These are phyloP conservation scores for Argyresthia goedartella DNA, from an alignment of 2,888 invertebrate species.

Conservation along the genomic window DNA sequence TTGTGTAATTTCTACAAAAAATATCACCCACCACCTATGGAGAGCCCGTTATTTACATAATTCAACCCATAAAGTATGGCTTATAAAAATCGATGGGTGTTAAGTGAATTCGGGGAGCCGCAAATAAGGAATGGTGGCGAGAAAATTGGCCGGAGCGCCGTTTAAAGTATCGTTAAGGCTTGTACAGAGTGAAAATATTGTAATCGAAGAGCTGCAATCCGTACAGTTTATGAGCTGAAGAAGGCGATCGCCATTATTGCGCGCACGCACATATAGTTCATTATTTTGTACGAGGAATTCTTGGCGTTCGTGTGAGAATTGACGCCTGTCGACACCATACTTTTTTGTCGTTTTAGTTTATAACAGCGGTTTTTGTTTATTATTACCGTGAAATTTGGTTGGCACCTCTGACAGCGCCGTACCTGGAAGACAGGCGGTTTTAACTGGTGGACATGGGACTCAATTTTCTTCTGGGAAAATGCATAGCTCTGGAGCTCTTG, in stretches of 20 bases:
- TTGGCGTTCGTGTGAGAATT: slow-evolving; percentile 16
- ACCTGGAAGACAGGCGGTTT: too few relatives aligned
- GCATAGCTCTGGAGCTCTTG: too few relatives aligned
- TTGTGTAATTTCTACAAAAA: slow-evolving; percentile 44
- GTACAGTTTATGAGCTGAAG: slow-evolving; percentile 49
- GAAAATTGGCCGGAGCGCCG: slow-evolving; percentile 56
- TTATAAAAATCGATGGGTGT: slow-evolving; percentile 58
- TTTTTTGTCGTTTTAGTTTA: background rate
- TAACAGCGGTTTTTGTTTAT: too few relatives aligned
- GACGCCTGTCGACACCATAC: slow-evolving; percentile 4
- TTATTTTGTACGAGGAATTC: slow-evolving; percentile 33
- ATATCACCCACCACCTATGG: slow-evolving; percentile 45
- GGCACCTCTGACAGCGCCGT: too few relatives aligned
- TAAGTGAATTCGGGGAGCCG: slow-evolving; percentile 64
- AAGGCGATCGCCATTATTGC: slow-evolving; percentile 37
- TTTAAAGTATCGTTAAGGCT: slow-evolving; percentile 66
- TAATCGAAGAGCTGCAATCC: slow-evolving; percentile 36
- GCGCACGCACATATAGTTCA: slow-evolving; percentile 24
- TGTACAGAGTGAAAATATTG: slow-evolving; percentile 55
- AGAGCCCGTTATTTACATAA: slow-evolving; percentile 49
- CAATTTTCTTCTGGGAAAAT: too few relatives aligned
- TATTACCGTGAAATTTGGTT: too few relatives aligned
- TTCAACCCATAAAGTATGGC: slow-evolving; percentile 41
- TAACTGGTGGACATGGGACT: too few relatives aligned
- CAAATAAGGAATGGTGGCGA: slow-evolving; percentile 62